These are phyloP conservation scores for Australoheros facetus DNA, from an alignment of 2,797 vertebrate species.

Conservation along the genomic window DNA sequence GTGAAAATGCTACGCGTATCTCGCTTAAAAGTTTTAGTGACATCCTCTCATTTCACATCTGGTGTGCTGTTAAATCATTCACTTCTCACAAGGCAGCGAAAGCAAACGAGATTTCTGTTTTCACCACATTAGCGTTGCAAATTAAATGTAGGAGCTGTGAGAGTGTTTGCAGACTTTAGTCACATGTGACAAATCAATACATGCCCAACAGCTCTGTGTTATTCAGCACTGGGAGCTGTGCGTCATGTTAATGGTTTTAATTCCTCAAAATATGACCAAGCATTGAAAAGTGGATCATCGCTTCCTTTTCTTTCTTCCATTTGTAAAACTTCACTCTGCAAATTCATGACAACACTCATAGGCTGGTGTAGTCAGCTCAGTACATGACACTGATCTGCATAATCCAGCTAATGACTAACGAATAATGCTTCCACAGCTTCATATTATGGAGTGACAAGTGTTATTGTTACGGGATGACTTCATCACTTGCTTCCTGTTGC, in stretches of 20 bases:
- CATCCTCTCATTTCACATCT: neutral
- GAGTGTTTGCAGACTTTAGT: slow-evolving; percentile 9
- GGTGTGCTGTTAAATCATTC: slow-evolving; percentile 1
- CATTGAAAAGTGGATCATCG: neutral
- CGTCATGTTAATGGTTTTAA: neutral
- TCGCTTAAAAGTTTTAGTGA: slow-evolving; percentile 1
- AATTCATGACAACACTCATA: slow-evolving; percentile 8
- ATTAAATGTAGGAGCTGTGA: neutral
- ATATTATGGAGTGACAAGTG: neutral
- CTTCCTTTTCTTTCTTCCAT: neutral
- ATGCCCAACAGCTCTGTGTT: neutral
- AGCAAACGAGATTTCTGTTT: slow-evolving; percentile 2
- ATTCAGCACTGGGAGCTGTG: neutral
- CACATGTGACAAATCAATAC: slow-evolving; percentile 5
- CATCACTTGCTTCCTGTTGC: neutral
- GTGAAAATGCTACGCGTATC: neutral
- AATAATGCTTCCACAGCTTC: slow-evolving; percentile 17
- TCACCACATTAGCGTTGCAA: neutral
- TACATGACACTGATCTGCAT: slow-evolving; percentile 27
- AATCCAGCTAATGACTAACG: slow-evolving; percentile 5
- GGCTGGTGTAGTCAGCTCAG: slow-evolving; percentile 22
- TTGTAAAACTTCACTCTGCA: neutral
- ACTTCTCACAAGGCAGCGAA: neutral
- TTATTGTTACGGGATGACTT: neutral
- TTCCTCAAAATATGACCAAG: neutral